Conservation (phyloP, 2,113 vertebrate genomes). For the Clarias gariepinus region DNA sequence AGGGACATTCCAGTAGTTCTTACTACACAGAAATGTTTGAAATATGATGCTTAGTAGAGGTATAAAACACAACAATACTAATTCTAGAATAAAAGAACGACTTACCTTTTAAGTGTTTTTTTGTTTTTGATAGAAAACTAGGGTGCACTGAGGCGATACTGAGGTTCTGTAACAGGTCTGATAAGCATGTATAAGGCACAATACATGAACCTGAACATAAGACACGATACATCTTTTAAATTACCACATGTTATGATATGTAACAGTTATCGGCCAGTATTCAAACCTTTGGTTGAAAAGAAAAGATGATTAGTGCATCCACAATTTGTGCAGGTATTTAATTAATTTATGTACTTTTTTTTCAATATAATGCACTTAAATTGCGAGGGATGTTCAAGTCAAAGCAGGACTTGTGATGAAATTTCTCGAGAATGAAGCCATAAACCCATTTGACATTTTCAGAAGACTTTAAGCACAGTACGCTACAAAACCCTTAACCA, state of each 20-base stretch:
- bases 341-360: no score
- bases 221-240: neutral
- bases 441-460: no score
- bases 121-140: neutral
- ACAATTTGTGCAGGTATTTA: neutral
- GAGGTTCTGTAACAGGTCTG: neutral
- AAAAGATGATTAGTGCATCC: neutral
- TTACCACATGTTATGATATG: neutral
- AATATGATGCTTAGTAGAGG: neutral
- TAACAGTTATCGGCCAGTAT: neutral
- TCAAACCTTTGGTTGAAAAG: neutral
- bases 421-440: no score
- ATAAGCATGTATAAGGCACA: neutral
- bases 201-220: neutral
- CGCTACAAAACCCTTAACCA: no score
- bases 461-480: no score
- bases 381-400: no score
- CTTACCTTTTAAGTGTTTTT: neutral
- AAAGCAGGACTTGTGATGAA: no score
- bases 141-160: neutral
- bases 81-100: neutral
- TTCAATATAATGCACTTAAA: neutral
- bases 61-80: neutral
- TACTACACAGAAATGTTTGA: neutral
- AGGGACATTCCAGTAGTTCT: slow-evolving; percentile 11